Percentiles rank a stretch among this genome's conserved stretches.
phyloP scores from a whole-genome alignment of 1,140 invertebrate genomes.

The Pararge aegeria region DNA sequence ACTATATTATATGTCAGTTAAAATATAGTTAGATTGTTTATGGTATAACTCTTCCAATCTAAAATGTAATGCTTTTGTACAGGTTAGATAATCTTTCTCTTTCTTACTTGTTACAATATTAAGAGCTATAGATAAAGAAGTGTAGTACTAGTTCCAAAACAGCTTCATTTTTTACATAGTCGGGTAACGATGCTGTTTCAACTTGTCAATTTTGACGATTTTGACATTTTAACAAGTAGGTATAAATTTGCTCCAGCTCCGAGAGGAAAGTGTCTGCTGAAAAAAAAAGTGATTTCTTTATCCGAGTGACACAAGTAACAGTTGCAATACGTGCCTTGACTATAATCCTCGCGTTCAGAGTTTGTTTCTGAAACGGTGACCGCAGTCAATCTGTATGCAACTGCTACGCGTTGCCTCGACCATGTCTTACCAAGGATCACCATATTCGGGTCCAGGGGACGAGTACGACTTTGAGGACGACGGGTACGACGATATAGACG shows the following conservation, averaged over 20 bases:
- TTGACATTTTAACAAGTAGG: constrained; percentile 67
- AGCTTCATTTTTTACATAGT: constrained; percentile 22
- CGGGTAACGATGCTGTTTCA: constrained; percentile 58
- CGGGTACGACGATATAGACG: constrained; percentile 73
- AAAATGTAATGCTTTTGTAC: constrained; percentile 15
- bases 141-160: not conserved
- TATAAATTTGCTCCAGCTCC: constrained; percentile 45
- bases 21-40: constrained; percentile 29
- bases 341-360: constrained; percentile 42
- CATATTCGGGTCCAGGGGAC: constrained; percentile 73
- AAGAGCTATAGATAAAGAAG: not conserved
- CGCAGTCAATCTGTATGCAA: constrained; percentile 75
- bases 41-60: constrained; percentile 33
- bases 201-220: constrained; percentile 40
- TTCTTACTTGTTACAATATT: constrained; percentile 24
- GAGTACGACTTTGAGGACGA: constrained; percentile 78
- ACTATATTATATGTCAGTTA: not conserved
- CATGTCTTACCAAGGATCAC: constrained; percentile 79
- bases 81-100: constrained; percentile 36
- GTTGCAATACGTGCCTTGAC: constrained; percentile 41
- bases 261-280: constrained; percentile 33
- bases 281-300: constrained; percentile 48
- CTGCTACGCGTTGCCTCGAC: constrained; percentile 74
- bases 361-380: constrained; percentile 61
- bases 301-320: constrained; percentile 62